A percentile compares a stretch with the other conserved stretches of the same genome.
Evolutionary conservation across 2,113 vertebrate species (phyloP).

Genomic region (Psittacara wagleri): DNA sequence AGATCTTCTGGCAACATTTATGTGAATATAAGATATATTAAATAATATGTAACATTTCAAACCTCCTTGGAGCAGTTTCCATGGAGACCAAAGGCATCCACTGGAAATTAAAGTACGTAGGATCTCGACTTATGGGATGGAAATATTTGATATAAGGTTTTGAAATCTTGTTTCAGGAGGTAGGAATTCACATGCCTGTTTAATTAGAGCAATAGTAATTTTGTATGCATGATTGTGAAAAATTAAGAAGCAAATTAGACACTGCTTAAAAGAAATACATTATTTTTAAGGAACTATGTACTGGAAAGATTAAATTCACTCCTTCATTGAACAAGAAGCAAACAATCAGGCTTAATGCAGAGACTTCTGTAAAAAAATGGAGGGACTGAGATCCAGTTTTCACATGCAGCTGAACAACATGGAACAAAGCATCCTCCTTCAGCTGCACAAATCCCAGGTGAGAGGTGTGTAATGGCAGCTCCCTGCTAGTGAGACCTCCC

Average conservation of each 20-base stretch:
- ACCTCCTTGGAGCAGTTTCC: constrained; percentile 67
- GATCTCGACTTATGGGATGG: neutral
- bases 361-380: neutral
- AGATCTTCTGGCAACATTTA: constrained; percentile 72
- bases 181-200: neutral
- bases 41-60: constrained; percentile 72
- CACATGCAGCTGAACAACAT: neutral
- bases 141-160: constrained; percentile 7
- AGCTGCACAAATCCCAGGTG: neutral
- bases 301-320: neutral
- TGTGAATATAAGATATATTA: constrained; percentile 70
- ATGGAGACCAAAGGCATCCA: constrained; percentile 59
- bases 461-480: fast-evolving
- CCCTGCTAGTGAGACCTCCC: neutral
- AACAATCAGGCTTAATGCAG: neutral
- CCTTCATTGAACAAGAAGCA: neutral
- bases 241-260: neutral
- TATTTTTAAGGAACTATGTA: neutral
- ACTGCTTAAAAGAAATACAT: neutral
- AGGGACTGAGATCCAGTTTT: neutral
- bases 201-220: constrained; percentile 29
- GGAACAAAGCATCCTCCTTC: neutral
- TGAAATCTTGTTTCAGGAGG: neutral
- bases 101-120: constrained; percentile 64
- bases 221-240: constrained; percentile 6